phyloP scores from a whole-genome alignment of 2,797 vertebrate genomes.

The Poeciliopsis presidionis region DNA sequence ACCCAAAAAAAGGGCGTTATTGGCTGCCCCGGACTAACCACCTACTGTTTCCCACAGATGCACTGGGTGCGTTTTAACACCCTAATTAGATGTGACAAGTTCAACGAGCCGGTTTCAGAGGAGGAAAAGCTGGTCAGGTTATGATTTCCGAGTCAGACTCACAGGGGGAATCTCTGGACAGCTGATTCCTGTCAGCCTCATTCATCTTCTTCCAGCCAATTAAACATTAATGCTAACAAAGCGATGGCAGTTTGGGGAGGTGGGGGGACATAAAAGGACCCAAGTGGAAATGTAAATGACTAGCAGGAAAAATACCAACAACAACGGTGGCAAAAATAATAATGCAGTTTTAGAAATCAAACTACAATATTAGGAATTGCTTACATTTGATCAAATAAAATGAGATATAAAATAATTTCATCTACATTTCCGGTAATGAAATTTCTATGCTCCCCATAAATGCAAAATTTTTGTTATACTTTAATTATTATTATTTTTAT shows the following conservation, averaged over 20 bases:
- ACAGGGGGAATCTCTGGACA: conserved; percentile 77
- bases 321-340: neutral
- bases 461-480: neutral
- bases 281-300: conserved; percentile 52
- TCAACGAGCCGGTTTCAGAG: conserved; percentile 87
- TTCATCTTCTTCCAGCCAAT: conserved; percentile 80
- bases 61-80: conserved; percentile 84
- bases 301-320: neutral
- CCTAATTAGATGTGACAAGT: conserved; percentile 97
- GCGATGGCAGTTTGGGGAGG: conserved; percentile 50
- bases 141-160: conserved; percentile 90
- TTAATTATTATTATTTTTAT: neutral
- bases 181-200: conserved; percentile 79
- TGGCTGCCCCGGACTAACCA: conserved; percentile 75
- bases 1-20: conserved; percentile 74
- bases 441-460: neutral
- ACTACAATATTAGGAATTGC: neutral
- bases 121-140: conserved; percentile 89
- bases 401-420: neutral
- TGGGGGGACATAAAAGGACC: conserved; percentile 45
- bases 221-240: conserved; percentile 74
- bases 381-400: neutral
- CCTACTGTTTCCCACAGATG: conserved; percentile 79
- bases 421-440: neutral
- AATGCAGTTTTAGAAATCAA: neutral